Conservation (phyloP, 2,113 vertebrate genomes). For the Probosciger aterrimus region DNA sequence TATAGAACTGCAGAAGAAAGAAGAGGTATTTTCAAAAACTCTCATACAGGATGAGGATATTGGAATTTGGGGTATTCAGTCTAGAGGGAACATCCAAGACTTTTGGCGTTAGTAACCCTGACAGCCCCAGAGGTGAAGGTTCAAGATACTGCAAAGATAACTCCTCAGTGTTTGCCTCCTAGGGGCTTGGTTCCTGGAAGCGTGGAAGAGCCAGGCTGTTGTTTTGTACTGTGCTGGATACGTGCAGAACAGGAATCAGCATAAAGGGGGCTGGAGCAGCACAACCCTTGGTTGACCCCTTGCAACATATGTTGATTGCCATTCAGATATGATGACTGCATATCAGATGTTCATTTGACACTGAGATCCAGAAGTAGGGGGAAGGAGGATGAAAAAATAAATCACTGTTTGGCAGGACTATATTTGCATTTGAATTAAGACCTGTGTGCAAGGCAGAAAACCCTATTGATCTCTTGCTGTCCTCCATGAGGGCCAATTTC, state of each 20-base stretch:
- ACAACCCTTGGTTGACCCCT: conserved; percentile 28
- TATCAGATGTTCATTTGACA: not conserved
- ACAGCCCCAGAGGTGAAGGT: not conserved
- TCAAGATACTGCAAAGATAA: not conserved
- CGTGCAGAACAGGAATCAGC: not conserved
- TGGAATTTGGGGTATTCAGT: not conserved
- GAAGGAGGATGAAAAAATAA: not conserved
- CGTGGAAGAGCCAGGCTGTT: not conserved
- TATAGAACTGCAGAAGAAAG: not conserved
- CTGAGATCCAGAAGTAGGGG: not conserved
- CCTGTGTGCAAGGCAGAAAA: not conserved
- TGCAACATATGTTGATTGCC: conserved; percentile 14
- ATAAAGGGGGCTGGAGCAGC: not conserved
- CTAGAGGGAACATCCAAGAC: not conserved
- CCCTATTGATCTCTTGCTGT: not conserved
- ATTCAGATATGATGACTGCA: not conserved
- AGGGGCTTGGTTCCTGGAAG: not conserved
- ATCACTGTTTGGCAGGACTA: not conserved
- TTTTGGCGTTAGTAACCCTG: not conserved
- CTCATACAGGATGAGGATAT: not conserved
- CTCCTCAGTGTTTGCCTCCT: not conserved
- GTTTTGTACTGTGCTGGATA: not conserved
- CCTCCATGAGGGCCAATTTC: not conserved
- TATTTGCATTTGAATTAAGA: not conserved
- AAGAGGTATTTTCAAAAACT: not conserved